phyloP scores from a whole-genome alignment of 2,113 vertebrate genomes.

The Benthochromis sp. region DNA sequence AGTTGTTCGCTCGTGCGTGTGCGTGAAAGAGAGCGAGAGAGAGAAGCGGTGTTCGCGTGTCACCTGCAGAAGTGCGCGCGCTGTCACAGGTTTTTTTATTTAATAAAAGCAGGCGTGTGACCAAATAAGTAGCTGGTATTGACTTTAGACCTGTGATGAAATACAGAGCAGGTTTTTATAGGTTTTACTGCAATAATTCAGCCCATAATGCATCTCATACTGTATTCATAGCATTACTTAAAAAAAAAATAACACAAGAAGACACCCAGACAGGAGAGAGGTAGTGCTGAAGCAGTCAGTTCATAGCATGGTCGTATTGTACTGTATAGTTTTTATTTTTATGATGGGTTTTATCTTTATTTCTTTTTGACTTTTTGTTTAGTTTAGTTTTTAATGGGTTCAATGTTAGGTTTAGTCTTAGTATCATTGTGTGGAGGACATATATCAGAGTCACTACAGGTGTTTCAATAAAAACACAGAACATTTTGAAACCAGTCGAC shows the following conservation, averaged over 20 bases:
- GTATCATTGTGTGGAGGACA: not conserved
- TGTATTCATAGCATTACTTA: not conserved
- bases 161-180: not conserved
- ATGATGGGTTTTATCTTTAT: not conserved
- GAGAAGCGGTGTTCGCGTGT: not conserved
- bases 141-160: not conserved
- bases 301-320: not conserved
- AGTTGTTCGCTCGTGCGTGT: constrained; percentile 4
- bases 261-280: not conserved
- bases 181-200: not conserved
- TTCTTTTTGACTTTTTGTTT: not conserved
- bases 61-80: not conserved
- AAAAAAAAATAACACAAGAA: not conserved
- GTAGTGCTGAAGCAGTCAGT: not conserved
- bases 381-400: not conserved
- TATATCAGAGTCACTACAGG: not conserved
- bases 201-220: not conserved
- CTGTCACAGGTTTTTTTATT: not conserved
- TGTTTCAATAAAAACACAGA: not conserved
- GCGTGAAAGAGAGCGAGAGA: not conserved
- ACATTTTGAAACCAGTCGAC: not conserved
- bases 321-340: not conserved
- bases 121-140: not conserved
- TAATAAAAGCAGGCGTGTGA: not conserved
- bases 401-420: not conserved